Conservation (phyloP, 2,888 invertebrate genomes). For the Galeruca laticollis region DNA sequence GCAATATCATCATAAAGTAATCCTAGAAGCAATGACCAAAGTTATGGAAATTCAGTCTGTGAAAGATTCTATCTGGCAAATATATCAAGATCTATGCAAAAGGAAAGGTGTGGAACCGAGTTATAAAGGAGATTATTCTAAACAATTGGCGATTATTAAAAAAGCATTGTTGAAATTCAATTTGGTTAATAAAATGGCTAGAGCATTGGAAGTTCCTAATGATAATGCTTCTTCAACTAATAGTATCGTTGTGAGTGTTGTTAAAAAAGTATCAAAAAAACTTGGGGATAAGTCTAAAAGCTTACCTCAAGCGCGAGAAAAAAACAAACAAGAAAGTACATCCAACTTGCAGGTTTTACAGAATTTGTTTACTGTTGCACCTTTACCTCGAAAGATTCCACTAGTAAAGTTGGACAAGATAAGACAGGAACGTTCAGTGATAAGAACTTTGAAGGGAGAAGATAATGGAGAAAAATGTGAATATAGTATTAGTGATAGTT, state of each 20-base stretch:
- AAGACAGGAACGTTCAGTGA: background rate
- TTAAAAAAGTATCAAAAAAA: constrained; percentile 9
- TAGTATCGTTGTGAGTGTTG: constrained; percentile 21
- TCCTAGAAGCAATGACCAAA: constrained; percentile 19
- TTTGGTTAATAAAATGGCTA: constrained; percentile 21
- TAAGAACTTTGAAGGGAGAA: background rate
- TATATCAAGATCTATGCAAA: constrained; percentile 24
- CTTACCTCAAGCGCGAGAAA: background rate
- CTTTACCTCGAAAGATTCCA: background rate
- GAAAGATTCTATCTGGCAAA: constrained; percentile 25
- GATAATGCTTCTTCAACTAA: constrained; percentile 19
- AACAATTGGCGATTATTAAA: constrained; percentile 26
- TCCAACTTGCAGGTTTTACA: background rate
- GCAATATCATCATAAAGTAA: constrained; percentile 16
- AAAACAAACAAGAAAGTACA: background rate
- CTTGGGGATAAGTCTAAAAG: background rate
- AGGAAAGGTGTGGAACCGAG: constrained; percentile 13
- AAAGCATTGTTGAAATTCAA: constrained; percentile 15
- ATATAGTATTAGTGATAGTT: background rate
- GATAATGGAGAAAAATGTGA: background rate
- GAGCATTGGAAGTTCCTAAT: background rate
- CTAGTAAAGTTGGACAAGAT: background rate
- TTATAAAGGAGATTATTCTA: constrained; percentile 7
- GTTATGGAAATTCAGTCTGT: constrained; percentile 19
- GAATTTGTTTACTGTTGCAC: background rate